Base-by-base conservation (phyloP, 2,113 vertebrate genomes). In the Tachuris rubrigastra region DNA sequence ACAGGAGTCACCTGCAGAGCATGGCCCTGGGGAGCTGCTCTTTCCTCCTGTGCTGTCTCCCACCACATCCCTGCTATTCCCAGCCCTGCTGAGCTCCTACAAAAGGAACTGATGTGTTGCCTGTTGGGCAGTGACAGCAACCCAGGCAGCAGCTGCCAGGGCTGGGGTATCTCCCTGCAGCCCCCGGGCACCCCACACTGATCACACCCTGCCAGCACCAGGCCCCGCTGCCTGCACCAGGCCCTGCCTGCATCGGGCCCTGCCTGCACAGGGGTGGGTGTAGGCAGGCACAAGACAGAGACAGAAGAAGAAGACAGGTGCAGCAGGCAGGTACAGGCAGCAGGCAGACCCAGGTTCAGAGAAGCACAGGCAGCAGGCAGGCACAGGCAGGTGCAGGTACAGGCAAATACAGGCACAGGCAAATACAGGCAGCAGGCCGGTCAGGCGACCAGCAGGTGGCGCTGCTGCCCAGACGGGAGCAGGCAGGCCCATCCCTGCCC, bases 391-490 rank as follows among this genome's bases (percentile, higher is more conserved):
- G 11, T 23, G 55, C 41, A 42, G 41, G 23, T 23, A 12, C 41
- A 17, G 52, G 50, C 37, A 59, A 20, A 47, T 20, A 7, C 47
- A 49, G 49, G 49, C 23, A 9, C 37, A 5, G 62, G 84, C 78
- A 35, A 44, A 27, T 1, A 20, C 35, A 39, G 72, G 72, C 53
- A 73, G 74, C 21, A 11, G 37, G 20, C 22, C 5, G 20, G 24
- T 24, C 14, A 27, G 55, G 62, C 23, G 46, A 63, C 15, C 85
- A 24, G 85, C 89, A 96, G 95, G 33, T 59, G 95, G 95, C 94
- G 18, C 87, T 93, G 94, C 79, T 59, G 80, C 27, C 71, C 9
- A 31, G 17, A 37, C 14, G 3, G 69, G n/a, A 72, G 66, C 71
- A 4, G 60, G 47, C 52, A 14, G n/a, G 14, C 63, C 27, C 59